These are phyloP conservation scores for Schizothorax lantsangensis DNA, from an alignment of 2,797 vertebrate species.

Conservation along the genomic window DNA sequence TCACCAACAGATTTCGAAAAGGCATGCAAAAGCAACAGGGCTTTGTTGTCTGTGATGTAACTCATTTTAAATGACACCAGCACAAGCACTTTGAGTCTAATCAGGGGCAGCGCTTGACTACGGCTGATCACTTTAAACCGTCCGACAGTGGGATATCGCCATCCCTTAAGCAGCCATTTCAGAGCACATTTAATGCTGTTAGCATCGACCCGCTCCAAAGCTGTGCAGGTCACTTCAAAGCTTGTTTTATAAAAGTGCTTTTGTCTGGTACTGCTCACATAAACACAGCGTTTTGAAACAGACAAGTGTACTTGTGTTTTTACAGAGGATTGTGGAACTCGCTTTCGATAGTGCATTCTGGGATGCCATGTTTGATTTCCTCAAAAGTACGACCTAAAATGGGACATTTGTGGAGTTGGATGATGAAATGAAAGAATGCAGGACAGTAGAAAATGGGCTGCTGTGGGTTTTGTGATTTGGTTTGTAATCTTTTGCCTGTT, in stretches of 20 bases:
- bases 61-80: conserved; percentile 23
- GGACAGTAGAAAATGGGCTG: background rate
- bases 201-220: conserved; percentile 18
- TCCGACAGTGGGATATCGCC: conserved; percentile 13
- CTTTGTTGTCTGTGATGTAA: conserved; percentile 3
- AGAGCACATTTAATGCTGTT: conserved; percentile 24
- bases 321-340: conserved; percentile 6
- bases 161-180: conserved; percentile 31
- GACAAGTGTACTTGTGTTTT: conserved; percentile 7
- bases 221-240: conserved; percentile 30
- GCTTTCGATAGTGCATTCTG: background rate
- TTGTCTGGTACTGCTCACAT: conserved; percentile 38
- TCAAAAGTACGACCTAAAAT: background rate
- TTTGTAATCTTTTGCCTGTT: background rate
- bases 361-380: conserved; percentile 2
- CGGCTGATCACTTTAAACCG: conserved; percentile 31
- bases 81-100: conserved; percentile 15
- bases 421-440: background rate
- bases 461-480: background rate
- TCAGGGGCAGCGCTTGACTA: conserved; percentile 2
- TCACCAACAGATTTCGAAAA: background rate
- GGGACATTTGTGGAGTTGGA: background rate
- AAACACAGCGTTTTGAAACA: conserved; percentile 20
- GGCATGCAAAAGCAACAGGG: background rate
- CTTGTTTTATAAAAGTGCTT: conserved; percentile 34